A percentile compares a stretch with the other conserved stretches of the same genome.
These are phyloP conservation scores for Spheniscus humboldti DNA, from an alignment of 2,797 vertebrate genomes.

Conservation along the genomic window DNA sequence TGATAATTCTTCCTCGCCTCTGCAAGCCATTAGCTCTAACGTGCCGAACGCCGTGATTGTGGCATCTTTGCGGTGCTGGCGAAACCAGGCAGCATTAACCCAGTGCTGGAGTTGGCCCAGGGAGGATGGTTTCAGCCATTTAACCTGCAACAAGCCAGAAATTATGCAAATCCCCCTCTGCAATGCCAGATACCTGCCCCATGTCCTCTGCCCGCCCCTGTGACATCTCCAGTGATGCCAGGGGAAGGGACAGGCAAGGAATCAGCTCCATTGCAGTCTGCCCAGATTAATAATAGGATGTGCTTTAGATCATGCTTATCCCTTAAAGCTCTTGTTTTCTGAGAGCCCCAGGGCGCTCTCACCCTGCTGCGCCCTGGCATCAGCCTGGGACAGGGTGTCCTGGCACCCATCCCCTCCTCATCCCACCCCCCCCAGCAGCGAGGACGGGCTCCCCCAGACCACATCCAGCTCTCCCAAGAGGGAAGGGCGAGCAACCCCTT, in stretches of 20 bases:
- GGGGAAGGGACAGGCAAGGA: background rate
- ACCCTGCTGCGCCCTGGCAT: background rate
- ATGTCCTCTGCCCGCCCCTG: background rate
- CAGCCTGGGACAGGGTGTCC: background rate
- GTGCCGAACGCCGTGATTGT: background rate
- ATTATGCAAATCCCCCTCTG: background rate
- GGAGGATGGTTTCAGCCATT: background rate
- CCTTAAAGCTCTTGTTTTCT: background rate
- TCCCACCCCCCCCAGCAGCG: rapidly evolving
- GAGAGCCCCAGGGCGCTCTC: background rate
- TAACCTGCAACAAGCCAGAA: background rate
- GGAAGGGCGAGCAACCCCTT: rapidly evolving
- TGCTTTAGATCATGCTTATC: background rate
- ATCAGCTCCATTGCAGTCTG: background rate
- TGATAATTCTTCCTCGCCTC: background rate
- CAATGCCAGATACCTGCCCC: background rate
- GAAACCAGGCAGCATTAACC: background rate
- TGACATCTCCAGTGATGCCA: background rate
- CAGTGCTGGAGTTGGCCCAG: background rate
- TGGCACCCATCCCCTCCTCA: background rate
- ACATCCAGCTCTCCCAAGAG: background rate
- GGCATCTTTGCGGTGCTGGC: background rate
- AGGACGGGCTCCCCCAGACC: background rate
- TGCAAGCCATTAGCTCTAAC: background rate
- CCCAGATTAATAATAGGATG: background rate